A percentile compares a stretch with the other conserved stretches of the same genome.
Conservation (phyloP, 1,140 invertebrate species). For the Penaeus vannamei region DNA sequence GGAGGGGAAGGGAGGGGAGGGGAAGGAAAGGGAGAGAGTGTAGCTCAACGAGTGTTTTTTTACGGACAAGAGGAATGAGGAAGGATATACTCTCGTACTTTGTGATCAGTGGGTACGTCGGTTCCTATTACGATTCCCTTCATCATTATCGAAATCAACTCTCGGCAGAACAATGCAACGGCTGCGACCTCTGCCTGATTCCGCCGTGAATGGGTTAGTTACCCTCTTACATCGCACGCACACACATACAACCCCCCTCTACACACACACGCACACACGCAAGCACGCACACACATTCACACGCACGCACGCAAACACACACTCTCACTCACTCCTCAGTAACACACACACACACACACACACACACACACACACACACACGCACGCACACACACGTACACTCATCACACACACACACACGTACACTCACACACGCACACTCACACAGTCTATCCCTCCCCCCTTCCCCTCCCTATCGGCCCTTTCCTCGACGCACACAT, state of each 20-base stretch:
- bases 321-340: no score
- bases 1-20: background rate
- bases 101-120: no score
- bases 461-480: background rate
- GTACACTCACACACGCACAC: background rate
- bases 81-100: no score
- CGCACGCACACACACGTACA: background rate
- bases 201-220: no score
- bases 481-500: background rate
- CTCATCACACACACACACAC: conserved; percentile 6
- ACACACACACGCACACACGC: background rate
- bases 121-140: no score
- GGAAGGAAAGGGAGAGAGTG: background rate
- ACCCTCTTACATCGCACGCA: background rate
- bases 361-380: background rate
- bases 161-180: no score
- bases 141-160: no score
- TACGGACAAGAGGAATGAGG: no score
- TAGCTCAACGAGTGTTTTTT: no score
- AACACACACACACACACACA: conserved; percentile 10
- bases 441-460: background rate
- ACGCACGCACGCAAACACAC: conserved; percentile 6
- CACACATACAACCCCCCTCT: background rate
- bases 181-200: no score
- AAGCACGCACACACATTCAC: background rate